These are phyloP conservation scores for Drosophila gunungcola DNA, from an alignment of 1,140 invertebrate genomes.

Conservation along the genomic window DNA sequence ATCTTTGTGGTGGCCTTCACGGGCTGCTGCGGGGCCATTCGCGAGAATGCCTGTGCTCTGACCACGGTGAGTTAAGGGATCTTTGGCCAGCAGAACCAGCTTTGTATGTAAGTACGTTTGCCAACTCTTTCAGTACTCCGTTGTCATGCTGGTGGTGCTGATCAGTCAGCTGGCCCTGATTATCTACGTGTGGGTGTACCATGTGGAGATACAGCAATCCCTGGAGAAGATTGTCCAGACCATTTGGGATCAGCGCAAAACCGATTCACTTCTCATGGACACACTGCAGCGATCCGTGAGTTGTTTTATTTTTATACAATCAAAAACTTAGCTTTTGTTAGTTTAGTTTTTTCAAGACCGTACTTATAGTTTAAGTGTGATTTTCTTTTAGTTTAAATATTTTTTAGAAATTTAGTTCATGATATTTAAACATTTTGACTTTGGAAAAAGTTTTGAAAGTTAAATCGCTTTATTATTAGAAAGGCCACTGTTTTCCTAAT, in stretches of 20 bases:
- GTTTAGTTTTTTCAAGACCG: too few species aligned
- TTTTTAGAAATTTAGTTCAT: not conserved
- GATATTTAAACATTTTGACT: not conserved
- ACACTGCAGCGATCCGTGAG: constrained; percentile 69
- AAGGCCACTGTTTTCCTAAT: too few species aligned
- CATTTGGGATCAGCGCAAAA: constrained; percentile 63
- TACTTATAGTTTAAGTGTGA: too few species aligned
- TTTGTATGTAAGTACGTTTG: not conserved
- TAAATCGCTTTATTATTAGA: too few species aligned
- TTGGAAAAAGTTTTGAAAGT: too few species aligned
- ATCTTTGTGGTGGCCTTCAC: constrained; percentile 92
- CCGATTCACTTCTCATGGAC: constrained; percentile 50
- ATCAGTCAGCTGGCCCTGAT: constrained; percentile 88
- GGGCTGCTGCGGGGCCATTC: constrained; percentile 93
- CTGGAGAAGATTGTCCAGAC: constrained; percentile 85
- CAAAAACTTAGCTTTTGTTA: too few species aligned
- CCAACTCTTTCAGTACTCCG: constrained; percentile 86
- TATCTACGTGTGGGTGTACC: constrained; percentile 86
- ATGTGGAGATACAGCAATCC: constrained; percentile 84
- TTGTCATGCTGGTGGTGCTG: constrained; percentile 87
- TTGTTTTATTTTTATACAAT: not conserved
- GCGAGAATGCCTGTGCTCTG: constrained; percentile 92
- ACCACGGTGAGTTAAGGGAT: constrained; percentile 90
- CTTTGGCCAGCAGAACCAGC: not conserved
- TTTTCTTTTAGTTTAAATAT: not conserved